A percentile compares a stretch with the other conserved stretches of the same genome.
These are phyloP conservation scores for Pachliopta kotzebuea DNA, from an alignment of 2,888 invertebrate species.

Conservation along the genomic window DNA sequence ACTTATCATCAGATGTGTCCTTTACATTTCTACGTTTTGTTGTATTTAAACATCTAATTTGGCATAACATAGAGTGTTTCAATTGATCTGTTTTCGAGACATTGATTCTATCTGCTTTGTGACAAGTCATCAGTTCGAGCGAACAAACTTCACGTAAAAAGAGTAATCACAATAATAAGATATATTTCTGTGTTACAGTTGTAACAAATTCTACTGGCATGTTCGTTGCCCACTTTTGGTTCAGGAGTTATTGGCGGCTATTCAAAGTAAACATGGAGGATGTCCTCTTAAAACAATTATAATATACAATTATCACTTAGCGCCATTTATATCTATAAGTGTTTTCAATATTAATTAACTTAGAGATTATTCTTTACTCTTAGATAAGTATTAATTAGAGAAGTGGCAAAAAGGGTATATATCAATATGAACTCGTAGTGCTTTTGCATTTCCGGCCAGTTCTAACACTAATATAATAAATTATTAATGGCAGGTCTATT, in stretches of 20 bases:
- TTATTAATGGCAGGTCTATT: too few species aligned
- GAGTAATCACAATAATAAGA: not conserved
- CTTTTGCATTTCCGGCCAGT: conserved; percentile 3
- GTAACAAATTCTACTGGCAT: not conserved
- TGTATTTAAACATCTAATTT: too few species aligned
- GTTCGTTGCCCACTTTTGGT: not conserved
- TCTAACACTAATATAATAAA: too few species aligned
- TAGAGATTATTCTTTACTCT: conserved; percentile 1
- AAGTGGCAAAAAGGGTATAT: not conserved
- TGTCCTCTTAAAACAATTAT: conserved; percentile 5
- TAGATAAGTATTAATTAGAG: conserved; percentile 3
- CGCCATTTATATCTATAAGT: conserved; percentile 22
- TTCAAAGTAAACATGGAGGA: not conserved
- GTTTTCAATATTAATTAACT: conserved; percentile 7
- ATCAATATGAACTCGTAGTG: not conserved
- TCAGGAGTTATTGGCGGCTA: not conserved
- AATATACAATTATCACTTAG: conserved; percentile 1
- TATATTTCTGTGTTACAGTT: not conserved
- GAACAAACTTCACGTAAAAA: too few species aligned
- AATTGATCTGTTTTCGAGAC: too few species aligned
- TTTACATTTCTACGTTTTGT: too few species aligned
- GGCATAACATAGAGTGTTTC: too few species aligned
- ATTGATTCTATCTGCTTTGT: too few species aligned
- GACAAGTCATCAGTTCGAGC: too few species aligned
- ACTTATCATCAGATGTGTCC: too few species aligned